These are phyloP conservation scores for Lota lota DNA, from an alignment of 2,113 vertebrate species.

Conservation along the genomic window DNA sequence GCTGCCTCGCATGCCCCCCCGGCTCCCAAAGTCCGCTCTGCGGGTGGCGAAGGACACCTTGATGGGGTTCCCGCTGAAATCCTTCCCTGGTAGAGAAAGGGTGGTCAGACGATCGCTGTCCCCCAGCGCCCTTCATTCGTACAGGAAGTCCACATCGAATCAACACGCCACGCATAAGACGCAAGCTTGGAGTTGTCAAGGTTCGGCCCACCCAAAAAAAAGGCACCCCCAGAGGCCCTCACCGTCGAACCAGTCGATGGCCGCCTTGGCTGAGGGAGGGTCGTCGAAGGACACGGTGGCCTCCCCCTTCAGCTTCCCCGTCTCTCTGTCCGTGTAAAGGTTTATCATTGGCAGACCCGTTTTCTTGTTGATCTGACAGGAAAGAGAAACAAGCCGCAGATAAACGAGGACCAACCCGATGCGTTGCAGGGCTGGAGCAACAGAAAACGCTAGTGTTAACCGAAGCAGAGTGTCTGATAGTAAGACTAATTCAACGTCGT, in stretches of 20 bases:
- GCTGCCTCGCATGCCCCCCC: conserved; percentile 78
- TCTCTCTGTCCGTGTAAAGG: conserved; percentile 87
- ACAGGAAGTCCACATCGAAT: too few relatives aligned
- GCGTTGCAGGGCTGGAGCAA: too few relatives aligned
- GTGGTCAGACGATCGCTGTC: background rate
- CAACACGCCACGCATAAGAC: too few relatives aligned
- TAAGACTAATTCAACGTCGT: too few relatives aligned
- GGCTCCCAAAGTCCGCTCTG: conserved; percentile 83
- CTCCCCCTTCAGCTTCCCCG: conserved; percentile 89
- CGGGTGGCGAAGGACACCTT: conserved; percentile 89
- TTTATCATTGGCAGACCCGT: conserved; percentile 93
- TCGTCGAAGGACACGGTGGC: conserved; percentile 90
- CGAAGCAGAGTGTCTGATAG: too few relatives aligned
- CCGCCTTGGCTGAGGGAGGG: conserved; percentile 88
- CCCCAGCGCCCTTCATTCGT: too few relatives aligned
- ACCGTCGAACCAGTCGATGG: conserved; percentile 93
- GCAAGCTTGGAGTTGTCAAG: background rate
- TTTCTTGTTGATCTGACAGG: conserved; percentile 84
- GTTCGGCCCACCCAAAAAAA: background rate
- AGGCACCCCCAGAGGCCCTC: conserved; percentile 10
- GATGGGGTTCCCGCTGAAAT: conserved; percentile 84
- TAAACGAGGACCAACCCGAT: background rate
- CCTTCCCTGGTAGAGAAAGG: conserved; percentile 74
- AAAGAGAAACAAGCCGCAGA: background rate
- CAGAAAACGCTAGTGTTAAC: too few relatives aligned